A percentile compares a stretch with the other conserved stretches of the same genome.
Conservation (phyloP, 2,797 vertebrate species). For the Graptemys geographica region DNA sequence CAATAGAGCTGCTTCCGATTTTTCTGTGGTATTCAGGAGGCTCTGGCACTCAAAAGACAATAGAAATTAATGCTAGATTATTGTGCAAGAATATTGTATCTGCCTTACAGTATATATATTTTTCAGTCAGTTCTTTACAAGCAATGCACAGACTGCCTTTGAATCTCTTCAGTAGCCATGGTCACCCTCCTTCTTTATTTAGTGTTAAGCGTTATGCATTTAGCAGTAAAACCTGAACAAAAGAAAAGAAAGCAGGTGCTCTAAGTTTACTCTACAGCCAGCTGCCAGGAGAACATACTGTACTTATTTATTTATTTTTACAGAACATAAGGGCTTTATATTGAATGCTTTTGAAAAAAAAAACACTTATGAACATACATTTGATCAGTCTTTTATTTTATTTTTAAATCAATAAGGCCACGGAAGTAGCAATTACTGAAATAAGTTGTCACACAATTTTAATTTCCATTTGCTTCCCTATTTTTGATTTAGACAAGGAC, state of each 20-base stretch:
- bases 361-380: constrained; percentile 43
- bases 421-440: constrained; percentile 73
- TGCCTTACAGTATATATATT: constrained; percentile 72
- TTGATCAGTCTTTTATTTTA: constrained; percentile 41
- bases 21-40: constrained; percentile 54
- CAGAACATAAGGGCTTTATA: constrained; percentile 59
- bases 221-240: constrained; percentile 78
- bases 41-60: constrained; percentile 59
- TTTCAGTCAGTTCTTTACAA: constrained; percentile 65
- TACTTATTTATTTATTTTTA: constrained; percentile 61
- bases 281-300: constrained; percentile 72
- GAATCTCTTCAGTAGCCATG: constrained; percentile 80
- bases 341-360: constrained; percentile 46
- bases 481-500: constrained; percentile 65
- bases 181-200: constrained; percentile 87
- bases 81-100: constrained; percentile 81
- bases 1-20: constrained; percentile 52
- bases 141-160: constrained; percentile 54
- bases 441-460: constrained; percentile 69
- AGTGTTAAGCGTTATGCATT: constrained; percentile 88
- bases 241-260: constrained; percentile 80
- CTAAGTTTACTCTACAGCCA: constrained; percentile 79
- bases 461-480: constrained; percentile 65
- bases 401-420: constrained; percentile 69
- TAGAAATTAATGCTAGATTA: constrained; percentile 66